Base-by-base conservation (phyloP, 2,888 invertebrate genomes). In the Drosophila flavopinicola region DNA sequence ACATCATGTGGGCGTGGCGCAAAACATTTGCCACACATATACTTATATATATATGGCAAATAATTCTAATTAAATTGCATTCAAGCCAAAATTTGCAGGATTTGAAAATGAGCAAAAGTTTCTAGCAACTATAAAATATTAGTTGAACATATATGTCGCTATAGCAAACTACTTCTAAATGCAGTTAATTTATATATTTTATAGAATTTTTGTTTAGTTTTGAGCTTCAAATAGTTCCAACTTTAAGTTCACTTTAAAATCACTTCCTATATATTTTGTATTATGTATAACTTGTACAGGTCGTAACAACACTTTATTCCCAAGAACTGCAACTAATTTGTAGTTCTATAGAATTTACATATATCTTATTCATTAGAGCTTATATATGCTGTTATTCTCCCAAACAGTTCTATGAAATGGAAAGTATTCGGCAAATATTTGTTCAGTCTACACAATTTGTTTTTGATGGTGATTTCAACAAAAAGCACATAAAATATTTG, bases 1-100 rank as follows among this genome's bases (percentile, higher is more conserved):
- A 11, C 39, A 60, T 32, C 33, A 41, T 45, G 29, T 59, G 49
- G 69, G 59, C 53, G 66, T 66, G 45, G 20, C 58, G 20, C 58
- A 9, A 32, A 52, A 48, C 57, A 65, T 32, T 48, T 52, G 47
- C 15, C 29, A 10, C 33, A 33, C 15, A 32, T 39, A 27, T 37
- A 3, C 6, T 2, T 4, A 17, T 32, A 11, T 25, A 9, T 27
- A 37, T 9, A n/a, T n/a, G n/a, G n/a, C 25, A 39, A 35, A 48
- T 49, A 45, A 51, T 54, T 59, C 13, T 39, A 69, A 66, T 68
- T 68, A 44, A 45, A 65, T 42, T 11, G 24, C 6, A 3, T 5
- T 13, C 10, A 42, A 52, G 13, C 23, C 13, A 48, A 49, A 49
- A 57, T 49, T 13, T 20, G 10, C 9, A 11, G 27, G 10, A n/a